Evolutionary conservation across 2,113 vertebrate genomes (phyloP), one percentile per base, ranked within the genome.

Genomic region (Alaudala cheleensis): DNA sequence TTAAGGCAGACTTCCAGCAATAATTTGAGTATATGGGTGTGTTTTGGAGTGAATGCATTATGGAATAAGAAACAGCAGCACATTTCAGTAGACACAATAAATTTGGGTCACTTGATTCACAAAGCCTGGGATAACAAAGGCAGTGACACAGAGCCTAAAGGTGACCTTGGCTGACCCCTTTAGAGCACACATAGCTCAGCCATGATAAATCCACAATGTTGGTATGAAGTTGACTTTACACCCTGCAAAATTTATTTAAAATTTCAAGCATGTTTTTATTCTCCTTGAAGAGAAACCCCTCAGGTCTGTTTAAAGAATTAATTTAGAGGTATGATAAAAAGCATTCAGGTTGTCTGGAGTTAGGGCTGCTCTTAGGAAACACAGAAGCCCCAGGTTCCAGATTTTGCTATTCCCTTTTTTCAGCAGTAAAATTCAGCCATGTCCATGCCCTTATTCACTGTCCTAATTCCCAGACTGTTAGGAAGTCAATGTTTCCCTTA

Each of bases 401-500:
- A 21, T 18, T 72, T 64, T 69, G 26, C 21, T 77, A 11, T 56
- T 90, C 18, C 28, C 31, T 44, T 3, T 69, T 77, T 60, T 69
- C 45, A 89, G 25, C 37, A 72, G 62, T 11, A 77, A 28, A 56
- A 80, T 72, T 33, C 26, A 61, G 17, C 22, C 15, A 25, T 49
- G 19, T 44, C 37, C 8, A 9, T 66, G 29, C 23, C 12, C 8
- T 65, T 53, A 39, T 34, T 85, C 9, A 50, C 15, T 62, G 12
- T 45, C 33, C 54, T 73, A 49, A 61, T 78, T 81, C 37, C 40
- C 10, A 57, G 19, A 11, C 18, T 84, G 12, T 37, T 50, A 62
- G 51, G 18, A 95, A 71, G 10, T 37, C 0, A 0, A 0, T 2
- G n/a, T 73, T 66, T 2, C 39, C 23, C 37, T 34, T 25, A 25